Conservation (phyloP, 2,113 vertebrate species). For the Antigone vipio region DNA sequence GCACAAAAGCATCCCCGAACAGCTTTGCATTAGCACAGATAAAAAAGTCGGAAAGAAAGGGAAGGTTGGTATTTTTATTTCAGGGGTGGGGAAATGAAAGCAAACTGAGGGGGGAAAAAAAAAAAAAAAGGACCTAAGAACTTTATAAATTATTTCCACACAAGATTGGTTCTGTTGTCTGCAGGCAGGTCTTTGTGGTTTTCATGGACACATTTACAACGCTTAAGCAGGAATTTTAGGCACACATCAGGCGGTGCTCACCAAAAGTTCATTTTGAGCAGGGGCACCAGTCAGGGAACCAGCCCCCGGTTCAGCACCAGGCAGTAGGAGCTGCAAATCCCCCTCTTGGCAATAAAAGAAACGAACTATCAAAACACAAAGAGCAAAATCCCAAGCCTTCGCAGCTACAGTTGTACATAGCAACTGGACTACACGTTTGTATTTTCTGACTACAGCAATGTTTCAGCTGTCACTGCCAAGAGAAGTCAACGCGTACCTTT, state of each 20-base stretch:
- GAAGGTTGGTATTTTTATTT: conserved; percentile 17
- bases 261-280: background rate
- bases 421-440: background rate
- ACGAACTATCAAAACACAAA: background rate
- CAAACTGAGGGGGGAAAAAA: background rate
- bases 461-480: background rate
- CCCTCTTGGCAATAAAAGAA: background rate
- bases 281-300: background rate
- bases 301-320: background rate
- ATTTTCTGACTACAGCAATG: background rate
- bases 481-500: background rate
- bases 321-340: background rate
- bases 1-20: conserved; percentile 14
- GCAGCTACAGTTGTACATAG: rapidly evolving
- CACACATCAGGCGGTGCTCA: background rate
- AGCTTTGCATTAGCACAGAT: conserved; percentile 27
- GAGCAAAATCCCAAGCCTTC: background rate
- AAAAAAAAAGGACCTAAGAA: background rate
- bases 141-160: background rate
- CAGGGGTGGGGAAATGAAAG: background rate
- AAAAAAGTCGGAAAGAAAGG: background rate
- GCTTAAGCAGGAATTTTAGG: background rate
- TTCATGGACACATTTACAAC: background rate
- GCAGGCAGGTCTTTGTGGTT: background rate
- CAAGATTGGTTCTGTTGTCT: background rate